A percentile compares a stretch with the other conserved stretches of the same genome.
Evolutionary conservation across 2,113 vertebrate genomes (phyloP).

Genomic region (Aptenodytes forsteri): DNA sequence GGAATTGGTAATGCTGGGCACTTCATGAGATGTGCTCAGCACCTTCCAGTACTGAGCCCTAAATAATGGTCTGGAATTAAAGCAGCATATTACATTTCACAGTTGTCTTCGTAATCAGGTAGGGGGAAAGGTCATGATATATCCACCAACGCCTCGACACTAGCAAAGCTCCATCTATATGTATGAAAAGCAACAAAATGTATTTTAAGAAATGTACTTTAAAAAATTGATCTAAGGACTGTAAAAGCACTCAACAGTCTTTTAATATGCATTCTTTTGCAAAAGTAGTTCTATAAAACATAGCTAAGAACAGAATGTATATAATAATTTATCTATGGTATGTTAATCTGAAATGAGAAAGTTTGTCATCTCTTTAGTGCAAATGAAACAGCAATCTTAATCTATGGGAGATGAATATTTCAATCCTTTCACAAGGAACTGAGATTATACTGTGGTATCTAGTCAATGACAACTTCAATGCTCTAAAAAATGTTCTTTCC

Average conservation of each 20-base stretch:
- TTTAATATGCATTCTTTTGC: background rate
- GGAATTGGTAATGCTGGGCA: background rate
- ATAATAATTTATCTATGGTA: background rate
- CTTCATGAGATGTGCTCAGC: background rate
- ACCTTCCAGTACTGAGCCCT: background rate
- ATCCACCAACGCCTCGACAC: background rate
- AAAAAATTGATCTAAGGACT: constrained; percentile 4
- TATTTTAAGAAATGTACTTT: constrained; percentile 6
- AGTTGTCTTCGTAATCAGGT: constrained; percentile 3
- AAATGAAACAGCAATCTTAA: background rate
- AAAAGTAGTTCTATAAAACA: background rate
- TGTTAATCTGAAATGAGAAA: background rate
- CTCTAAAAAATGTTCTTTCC: background rate
- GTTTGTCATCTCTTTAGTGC: background rate
- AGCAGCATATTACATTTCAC: constrained; percentile 25
- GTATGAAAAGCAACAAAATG: constrained; percentile 18
- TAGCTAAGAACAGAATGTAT: background rate
- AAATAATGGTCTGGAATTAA: constrained; percentile 14
- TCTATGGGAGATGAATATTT: background rate
- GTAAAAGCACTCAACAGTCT: background rate
- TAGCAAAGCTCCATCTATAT: background rate
- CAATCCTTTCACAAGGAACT: background rate
- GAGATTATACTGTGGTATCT: background rate
- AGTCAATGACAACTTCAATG: background rate
- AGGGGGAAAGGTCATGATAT: background rate